A percentile compares a stretch with the other conserved stretches of the same genome.
Evolutionary conservation across 2,888 invertebrate genomes (phyloP).

Genomic region (Leucophenga maculata): DNA sequence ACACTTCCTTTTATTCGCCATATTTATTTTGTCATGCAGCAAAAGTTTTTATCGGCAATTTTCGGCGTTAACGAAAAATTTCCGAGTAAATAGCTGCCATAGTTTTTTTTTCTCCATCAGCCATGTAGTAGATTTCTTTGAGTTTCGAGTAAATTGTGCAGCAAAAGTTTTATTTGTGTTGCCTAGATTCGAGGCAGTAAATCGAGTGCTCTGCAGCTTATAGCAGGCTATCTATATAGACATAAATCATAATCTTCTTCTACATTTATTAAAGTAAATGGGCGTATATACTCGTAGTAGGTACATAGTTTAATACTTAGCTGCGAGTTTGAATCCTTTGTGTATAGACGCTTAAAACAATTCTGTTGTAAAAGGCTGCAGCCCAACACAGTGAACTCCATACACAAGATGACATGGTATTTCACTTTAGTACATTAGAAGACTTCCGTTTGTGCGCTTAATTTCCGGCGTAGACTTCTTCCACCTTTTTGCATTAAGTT

Average conservation of each 20-base stretch:
- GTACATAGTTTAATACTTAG: too few relatives aligned
- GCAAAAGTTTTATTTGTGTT: neutral
- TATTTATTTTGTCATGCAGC: constrained; percentile 20
- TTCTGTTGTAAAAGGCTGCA: constrained; percentile 8
- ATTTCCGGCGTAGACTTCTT: constrained; percentile 52
- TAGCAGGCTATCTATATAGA: neutral
- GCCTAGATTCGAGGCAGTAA: neutral
- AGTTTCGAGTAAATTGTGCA: too few relatives aligned
- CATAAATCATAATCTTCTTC: neutral
- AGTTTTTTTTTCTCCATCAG: neutral
- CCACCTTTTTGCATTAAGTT: neutral
- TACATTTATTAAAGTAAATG: too few relatives aligned
- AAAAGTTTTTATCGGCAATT: constrained; percentile 54
- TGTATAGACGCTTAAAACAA: constrained; percentile 1
- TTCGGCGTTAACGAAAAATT: neutral
- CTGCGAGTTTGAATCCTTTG: too few relatives aligned
- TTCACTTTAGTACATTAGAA: constrained; percentile 49
- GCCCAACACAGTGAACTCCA: neutral
- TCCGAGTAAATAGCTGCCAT: neutral
- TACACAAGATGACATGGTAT: constrained; percentile 41
- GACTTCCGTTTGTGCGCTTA: constrained; percentile 53
- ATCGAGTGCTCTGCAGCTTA: neutral
- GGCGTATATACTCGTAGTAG: too few relatives aligned
- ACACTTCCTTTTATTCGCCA: neutral
- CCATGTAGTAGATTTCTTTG: too few relatives aligned